Evolutionary conservation across 2,888 invertebrate species (phyloP).

Genomic region (Drosophila melanosoma): DNA sequence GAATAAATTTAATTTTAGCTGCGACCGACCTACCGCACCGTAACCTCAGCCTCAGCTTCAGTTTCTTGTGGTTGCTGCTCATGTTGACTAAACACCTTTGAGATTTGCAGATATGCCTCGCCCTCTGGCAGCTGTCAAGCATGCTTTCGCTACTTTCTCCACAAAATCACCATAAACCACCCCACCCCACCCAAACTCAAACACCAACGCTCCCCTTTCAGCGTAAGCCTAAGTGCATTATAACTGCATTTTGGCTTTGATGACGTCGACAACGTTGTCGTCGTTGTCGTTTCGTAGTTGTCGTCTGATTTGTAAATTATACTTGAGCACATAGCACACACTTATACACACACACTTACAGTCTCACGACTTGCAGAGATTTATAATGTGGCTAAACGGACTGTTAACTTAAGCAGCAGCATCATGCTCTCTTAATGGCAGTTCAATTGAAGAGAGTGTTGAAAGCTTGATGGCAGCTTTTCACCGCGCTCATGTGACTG

Average conservation of each 20-base stretch:
- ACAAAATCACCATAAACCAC: background rate
- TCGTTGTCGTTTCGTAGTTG: constrained; percentile 36
- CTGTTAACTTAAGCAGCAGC: constrained; percentile 54
- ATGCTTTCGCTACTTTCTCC: constrained; percentile 45
- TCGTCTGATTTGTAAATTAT: constrained; percentile 76
- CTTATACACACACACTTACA: constrained; percentile 6
- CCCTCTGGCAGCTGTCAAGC: constrained; percentile 78
- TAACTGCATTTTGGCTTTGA: constrained; percentile 80
- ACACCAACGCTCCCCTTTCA: background rate
- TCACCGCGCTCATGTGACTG: constrained; percentile 64
- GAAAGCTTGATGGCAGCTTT: constrained; percentile 46
- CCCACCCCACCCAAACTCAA: background rate
- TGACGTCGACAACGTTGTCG: constrained; percentile 70
- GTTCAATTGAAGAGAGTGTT: constrained; percentile 29
- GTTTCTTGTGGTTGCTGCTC: constrained; percentile 59
- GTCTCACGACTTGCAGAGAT: constrained; percentile 25
- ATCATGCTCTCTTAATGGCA: constrained; percentile 43
- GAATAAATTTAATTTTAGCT: constrained; percentile 78
- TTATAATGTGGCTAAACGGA: constrained; percentile 57
- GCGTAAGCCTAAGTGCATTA: constrained; percentile 63
- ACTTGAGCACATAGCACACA: constrained; percentile 48
- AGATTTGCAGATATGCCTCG: constrained; percentile 71
- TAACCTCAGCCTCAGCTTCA: constrained; percentile 42
- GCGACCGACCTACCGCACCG: constrained; percentile 74
- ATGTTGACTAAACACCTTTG: constrained; percentile 77